Evolutionary conservation across 2,113 vertebrate genomes (phyloP), one percentile per base, ranked within the genome.

Genomic region (Sturnus vulgaris): DNA sequence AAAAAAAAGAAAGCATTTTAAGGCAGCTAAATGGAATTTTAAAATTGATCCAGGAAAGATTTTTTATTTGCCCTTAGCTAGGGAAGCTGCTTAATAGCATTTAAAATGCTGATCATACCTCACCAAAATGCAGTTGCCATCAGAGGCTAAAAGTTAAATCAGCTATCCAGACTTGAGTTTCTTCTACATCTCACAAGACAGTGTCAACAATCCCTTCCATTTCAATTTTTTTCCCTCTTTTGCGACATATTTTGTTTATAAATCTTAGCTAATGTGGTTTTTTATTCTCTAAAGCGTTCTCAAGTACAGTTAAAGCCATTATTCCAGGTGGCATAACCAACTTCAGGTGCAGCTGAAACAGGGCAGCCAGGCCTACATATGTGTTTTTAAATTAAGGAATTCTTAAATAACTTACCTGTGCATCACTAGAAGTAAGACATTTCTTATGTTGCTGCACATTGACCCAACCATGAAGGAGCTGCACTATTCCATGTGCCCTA

Each of bases 331-430:
- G 20, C 63, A 69, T 47, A 88, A 52, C 33, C 70, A 86, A 5
- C 55, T 75, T 75, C 21, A 88, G 44, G 49, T 60, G 44, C 39
- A 81, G 64, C 65, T 18, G 18, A 37, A 93, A 63, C 33, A 64
- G 49, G 46, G 47, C 44, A 82, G 22, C 20, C 23, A 7, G 23
- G 47, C 35, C 60, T 82, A 40, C 33, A 22, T 55, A 33, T 4
- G 13, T 75, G 56, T 47, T 81, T 92, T 17, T 30, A 11, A 86
- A 93, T 73, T 92, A 73, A 77, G 63, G 22, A 93, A 52, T 83
- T 90, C 28, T 39, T 72, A 40, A 65, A 25, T 40, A 60, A 69
- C 50, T n/a, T 86, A 17, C 3, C 15, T 49, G 2, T 69, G 18
- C 55, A 64, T 92, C 55, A 46, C 55, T 86, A 44, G 39, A 15